A percentile compares a stretch with the other conserved stretches of the same genome.
These are phyloP conservation scores for Temnothorax rugatulus DNA, from an alignment of 2,888 invertebrate species.

Conservation along the genomic window DNA sequence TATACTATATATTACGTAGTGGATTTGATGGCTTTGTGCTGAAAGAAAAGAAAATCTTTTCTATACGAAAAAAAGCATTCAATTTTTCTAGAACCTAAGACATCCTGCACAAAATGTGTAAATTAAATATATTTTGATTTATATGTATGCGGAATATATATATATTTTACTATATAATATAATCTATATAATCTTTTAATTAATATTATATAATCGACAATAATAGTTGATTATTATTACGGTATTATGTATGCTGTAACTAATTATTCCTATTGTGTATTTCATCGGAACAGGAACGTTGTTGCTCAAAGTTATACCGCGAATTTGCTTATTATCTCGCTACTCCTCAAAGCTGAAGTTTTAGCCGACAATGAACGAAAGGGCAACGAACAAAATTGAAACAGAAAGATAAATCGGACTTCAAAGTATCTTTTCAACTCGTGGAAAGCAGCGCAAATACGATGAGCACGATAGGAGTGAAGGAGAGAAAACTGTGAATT, in stretches of 20 bases:
- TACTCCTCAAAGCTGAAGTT: background rate
- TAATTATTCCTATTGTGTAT: constrained; percentile 34
- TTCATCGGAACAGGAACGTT: constrained; percentile 10
- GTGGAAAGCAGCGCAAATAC: constrained; percentile 64
- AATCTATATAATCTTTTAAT: constrained; percentile 19
- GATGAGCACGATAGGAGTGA: constrained; percentile 65
- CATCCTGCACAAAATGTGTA: background rate
- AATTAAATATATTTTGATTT: background rate
- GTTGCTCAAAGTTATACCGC: constrained; percentile 11
- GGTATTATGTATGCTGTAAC: background rate
- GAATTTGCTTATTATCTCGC: constrained; percentile 24
- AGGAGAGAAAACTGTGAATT: constrained; percentile 60
- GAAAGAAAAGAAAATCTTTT: background rate
- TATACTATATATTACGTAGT: background rate
- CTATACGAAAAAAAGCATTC: background rate
- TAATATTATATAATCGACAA: background rate
- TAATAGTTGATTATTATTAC: background rate
- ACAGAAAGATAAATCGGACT: constrained; percentile 70
- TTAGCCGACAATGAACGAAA: constrained; percentile 13
- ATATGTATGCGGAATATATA: background rate
- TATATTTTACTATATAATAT: background rate
- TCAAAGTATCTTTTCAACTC: constrained; percentile 72
- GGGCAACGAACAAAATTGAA: constrained; percentile 42
- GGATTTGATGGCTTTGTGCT: background rate
- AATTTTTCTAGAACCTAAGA: background rate